A percentile compares a stretch with the other conserved stretches of the same genome.
Evolutionary conservation across 2,797 vertebrate genomes (phyloP).

Genomic region (Sebastes oblongus): DNA sequence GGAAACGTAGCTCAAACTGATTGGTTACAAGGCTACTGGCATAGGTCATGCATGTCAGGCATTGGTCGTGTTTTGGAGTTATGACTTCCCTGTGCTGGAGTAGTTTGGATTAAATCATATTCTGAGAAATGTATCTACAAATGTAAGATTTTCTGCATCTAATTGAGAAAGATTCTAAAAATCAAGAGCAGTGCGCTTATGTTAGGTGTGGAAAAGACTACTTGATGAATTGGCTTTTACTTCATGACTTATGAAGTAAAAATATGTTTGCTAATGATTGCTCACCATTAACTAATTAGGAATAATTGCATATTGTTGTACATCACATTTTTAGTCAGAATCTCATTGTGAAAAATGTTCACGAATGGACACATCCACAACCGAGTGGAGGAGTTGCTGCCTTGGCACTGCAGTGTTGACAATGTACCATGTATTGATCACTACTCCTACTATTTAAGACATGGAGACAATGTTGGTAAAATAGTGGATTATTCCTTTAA

Average conservation of each 20-base stretch:
- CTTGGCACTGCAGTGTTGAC: conserved; percentile 8
- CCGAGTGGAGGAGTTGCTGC: background rate
- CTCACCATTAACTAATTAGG: background rate
- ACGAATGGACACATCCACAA: background rate
- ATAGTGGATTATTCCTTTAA: conserved; percentile 57
- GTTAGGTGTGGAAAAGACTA: background rate
- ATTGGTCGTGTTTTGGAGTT: background rate
- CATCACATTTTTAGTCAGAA: background rate
- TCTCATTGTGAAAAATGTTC: background rate
- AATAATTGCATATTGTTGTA: background rate
- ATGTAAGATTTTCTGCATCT: background rate
- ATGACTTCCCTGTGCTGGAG: background rate
- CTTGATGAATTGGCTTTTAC: background rate
- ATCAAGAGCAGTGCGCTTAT: no score
- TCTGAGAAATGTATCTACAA: background rate
- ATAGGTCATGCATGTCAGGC: background rate
- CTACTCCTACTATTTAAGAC: background rate
- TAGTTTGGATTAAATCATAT: background rate
- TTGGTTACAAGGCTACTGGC: background rate
- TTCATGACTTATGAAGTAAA: background rate
- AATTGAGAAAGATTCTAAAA: background rate
- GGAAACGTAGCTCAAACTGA: background rate
- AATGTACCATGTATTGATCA: background rate
- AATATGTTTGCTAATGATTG: background rate
- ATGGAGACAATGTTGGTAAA: background rate